phyloP scores from a whole-genome alignment of 2,888 invertebrate species.

The Trichogramma evanescens region DNA sequence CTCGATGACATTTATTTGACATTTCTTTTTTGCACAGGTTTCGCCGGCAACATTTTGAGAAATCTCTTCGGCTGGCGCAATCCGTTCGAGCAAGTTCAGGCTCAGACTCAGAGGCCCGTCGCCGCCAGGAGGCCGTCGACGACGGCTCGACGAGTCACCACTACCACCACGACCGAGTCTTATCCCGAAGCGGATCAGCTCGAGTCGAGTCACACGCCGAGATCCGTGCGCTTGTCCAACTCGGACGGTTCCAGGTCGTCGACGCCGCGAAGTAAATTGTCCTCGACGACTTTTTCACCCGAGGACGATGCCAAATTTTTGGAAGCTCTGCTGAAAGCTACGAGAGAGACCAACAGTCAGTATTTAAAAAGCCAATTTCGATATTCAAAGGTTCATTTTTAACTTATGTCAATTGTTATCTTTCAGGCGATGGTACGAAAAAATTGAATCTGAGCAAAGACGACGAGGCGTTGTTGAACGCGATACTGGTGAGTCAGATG shows the following conservation, averaged over 20 bases:
- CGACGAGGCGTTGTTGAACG: constrained; percentile 37
- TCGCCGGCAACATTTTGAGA: constrained; percentile 35
- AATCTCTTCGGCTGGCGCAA: constrained; percentile 36
- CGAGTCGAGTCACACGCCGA: constrained; percentile 6
- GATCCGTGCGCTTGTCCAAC: constrained; percentile 1
- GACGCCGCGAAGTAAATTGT: constrained; percentile 12
- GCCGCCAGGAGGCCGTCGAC: constrained; percentile 9
- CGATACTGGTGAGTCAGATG: constrained; percentile 32
- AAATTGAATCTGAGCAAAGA: constrained; percentile 17
- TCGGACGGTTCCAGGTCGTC: not conserved
- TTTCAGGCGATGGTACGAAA: not conserved
- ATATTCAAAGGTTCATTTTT: not conserved
- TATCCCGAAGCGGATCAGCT: not conserved
- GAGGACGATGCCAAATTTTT: constrained; percentile 42
- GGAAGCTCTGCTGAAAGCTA: constrained; percentile 32
- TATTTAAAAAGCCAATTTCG: not conserved
- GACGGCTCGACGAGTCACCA: constrained; percentile 19
- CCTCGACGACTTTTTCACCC: constrained; percentile 32
- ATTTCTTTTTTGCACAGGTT: constrained; percentile 4
- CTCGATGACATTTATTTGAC: not conserved
- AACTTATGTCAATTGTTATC: too few relatives aligned
- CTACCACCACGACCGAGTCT: constrained; percentile 32
- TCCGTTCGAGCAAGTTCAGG: constrained; percentile 27
- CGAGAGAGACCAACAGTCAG: constrained; percentile 26
- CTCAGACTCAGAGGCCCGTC: constrained; percentile 19